phyloP scores from a whole-genome alignment of 2,797 vertebrate species.

The Psittacula derbiana region DNA sequence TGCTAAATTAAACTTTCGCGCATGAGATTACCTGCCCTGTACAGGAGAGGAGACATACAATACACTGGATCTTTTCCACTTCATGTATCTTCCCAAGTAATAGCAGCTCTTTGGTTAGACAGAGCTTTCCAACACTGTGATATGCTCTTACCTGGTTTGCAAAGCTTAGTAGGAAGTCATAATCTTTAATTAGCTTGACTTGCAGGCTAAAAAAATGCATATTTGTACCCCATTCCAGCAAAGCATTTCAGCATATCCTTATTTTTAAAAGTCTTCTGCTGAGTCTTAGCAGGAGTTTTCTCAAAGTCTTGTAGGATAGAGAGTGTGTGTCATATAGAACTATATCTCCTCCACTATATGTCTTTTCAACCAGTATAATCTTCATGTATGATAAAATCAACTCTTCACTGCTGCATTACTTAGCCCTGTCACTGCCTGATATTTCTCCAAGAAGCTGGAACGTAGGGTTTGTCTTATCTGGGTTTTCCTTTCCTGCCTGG shows the following conservation, averaged over 20 bases:
- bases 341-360: neutral
- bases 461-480: neutral
- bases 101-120: neutral
- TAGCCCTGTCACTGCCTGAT: neutral
- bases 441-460: neutral
- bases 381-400: neutral
- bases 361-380: neutral
- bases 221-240: neutral
- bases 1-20: neutral
- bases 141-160: neutral
- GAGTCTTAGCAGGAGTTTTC: neutral
- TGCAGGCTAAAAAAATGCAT: neutral
- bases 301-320: neutral
- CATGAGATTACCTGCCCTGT: neutral
- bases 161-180: neutral
- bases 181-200: neutral
- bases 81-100: neutral
- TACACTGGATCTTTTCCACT: neutral
- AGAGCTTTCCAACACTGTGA: neutral
- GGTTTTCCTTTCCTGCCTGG: neutral
- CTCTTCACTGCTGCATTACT: neutral
- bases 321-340: neutral
- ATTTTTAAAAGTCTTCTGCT: neutral
- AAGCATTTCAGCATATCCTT: neutral
- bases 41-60: neutral